phyloP scores from a whole-genome alignment of 2,113 vertebrate genomes.

The Scophthalmus maximus region DNA sequence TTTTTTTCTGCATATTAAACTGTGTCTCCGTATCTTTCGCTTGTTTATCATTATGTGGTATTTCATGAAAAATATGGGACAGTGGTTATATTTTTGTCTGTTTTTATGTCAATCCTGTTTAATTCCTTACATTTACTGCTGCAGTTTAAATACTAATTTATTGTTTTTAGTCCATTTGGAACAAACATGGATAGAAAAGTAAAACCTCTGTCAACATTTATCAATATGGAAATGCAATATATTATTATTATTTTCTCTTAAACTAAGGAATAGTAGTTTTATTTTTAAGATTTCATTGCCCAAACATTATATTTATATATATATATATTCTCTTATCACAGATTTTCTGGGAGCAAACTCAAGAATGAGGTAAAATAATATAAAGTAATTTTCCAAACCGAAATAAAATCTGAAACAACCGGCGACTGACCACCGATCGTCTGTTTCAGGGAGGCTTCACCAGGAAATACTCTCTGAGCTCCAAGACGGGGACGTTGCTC shows the following conservation, averaged over 20 bases:
- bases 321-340: constrained; percentile 64
- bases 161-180: background rate
- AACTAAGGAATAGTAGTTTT: too few species aligned
- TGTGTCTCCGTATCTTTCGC: background rate
- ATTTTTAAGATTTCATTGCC: too few species aligned
- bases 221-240: too few species aligned
- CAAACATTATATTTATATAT: too few species aligned
- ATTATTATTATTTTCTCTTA: too few species aligned
- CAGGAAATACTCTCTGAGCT: constrained; percentile 97
- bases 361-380: constrained; percentile 92
- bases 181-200: background rate
- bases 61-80: too few species aligned
- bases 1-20: too few species aligned
- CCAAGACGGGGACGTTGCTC: constrained; percentile 97
- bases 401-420: background rate
- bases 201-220: too few species aligned
- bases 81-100: too few species aligned
- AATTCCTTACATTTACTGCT: background rate
- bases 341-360: constrained; percentile 97
- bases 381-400: background rate
- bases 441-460: constrained; percentile 94
- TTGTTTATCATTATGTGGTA: background rate
- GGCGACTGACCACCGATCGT: too few species aligned
- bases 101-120: background rate
- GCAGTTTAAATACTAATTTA: background rate